phyloP scores from a whole-genome alignment of 2,113 vertebrate species.

The Nothobranchius furzeri region DNA sequence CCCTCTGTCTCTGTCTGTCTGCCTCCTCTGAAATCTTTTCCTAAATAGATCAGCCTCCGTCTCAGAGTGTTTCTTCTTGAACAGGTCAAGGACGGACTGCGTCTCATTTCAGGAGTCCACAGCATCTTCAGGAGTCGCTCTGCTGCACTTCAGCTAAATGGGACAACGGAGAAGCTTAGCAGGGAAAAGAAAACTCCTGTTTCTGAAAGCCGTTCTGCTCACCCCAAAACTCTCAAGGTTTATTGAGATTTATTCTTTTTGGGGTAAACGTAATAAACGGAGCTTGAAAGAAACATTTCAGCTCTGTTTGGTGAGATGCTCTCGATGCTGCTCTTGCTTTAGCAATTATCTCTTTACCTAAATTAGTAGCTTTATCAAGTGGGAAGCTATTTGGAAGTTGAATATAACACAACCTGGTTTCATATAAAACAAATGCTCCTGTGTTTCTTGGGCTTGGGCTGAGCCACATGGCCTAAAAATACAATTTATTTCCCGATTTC shows the following conservation, averaged over 20 bases:
- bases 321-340: slow-evolving; percentile 58
- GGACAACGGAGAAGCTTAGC: slow-evolving; percentile 18
- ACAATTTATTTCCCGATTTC: too few relatives aligned
- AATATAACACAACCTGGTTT: slow-evolving; percentile 3
- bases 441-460: background rate
- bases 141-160: slow-evolving; percentile 20
- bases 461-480: background rate
- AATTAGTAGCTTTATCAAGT: background rate
- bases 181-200: background rate
- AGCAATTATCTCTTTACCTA: slow-evolving; percentile 23
- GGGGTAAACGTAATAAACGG: slow-evolving; percentile 1
- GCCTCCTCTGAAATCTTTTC: slow-evolving; percentile 48
- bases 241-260: background rate
- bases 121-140: slow-evolving; percentile 27
- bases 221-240: background rate
- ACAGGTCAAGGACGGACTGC: slow-evolving; percentile 62
- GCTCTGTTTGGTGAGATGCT: background rate
- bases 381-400: background rate
- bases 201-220: slow-evolving; percentile 1
- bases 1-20: slow-evolving; percentile 11
- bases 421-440: background rate
- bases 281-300: background rate
- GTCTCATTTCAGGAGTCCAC: slow-evolving; percentile 26
- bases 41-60: slow-evolving; percentile 43
- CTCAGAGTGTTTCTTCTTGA: slow-evolving; percentile 35